phyloP scores from a whole-genome alignment of 2,888 invertebrate species.

The Lithophane socia region DNA sequence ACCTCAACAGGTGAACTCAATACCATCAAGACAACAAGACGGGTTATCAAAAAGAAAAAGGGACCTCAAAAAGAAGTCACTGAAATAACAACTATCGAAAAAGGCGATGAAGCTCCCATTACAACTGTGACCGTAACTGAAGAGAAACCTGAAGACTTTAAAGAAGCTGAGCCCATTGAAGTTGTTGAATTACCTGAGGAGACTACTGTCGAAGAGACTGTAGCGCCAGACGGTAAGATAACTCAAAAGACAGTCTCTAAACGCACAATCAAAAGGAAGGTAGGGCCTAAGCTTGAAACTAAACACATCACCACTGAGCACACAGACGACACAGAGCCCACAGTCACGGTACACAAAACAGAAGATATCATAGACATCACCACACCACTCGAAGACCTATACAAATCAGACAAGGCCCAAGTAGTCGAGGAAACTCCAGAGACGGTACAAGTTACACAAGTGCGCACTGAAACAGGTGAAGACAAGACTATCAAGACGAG shows the following conservation, averaged over 20 bases:
- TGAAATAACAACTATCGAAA: slow-evolving; percentile 33
- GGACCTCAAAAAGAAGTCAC: slow-evolving; percentile 37
- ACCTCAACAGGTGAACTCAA: slow-evolving; percentile 67
- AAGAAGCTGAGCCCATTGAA: background rate
- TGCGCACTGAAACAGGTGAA: background rate
- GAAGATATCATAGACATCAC: slow-evolving; percentile 16
- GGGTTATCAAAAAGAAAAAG: slow-evolving; percentile 61
- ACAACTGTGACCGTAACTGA: slow-evolving; percentile 27
- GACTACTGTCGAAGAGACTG: slow-evolving; percentile 1
- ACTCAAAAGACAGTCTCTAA: slow-evolving; percentile 17
- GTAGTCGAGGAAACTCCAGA: slow-evolving; percentile 24
- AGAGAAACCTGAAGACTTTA: slow-evolving; percentile 4
- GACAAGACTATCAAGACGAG: background rate
- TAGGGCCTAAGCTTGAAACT: slow-evolving; percentile 41
- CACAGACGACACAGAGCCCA: slow-evolving; percentile 12
- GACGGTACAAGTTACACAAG: slow-evolving; percentile 22
- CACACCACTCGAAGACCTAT: slow-evolving; percentile 5
- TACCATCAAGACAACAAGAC: slow-evolving; percentile 70
- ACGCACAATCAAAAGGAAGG: slow-evolving; percentile 25
- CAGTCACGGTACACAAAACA: slow-evolving; percentile 40
- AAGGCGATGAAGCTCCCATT: slow-evolving; percentile 31
- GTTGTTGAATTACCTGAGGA: slow-evolving; percentile 34
- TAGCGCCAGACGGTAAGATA: slow-evolving; percentile 27
- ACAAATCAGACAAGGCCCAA: slow-evolving; percentile 6
- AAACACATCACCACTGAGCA: slow-evolving; percentile 34